These are phyloP conservation scores for Aromia moschata DNA, from an alignment of 2,888 invertebrate genomes.

Conservation along the genomic window DNA sequence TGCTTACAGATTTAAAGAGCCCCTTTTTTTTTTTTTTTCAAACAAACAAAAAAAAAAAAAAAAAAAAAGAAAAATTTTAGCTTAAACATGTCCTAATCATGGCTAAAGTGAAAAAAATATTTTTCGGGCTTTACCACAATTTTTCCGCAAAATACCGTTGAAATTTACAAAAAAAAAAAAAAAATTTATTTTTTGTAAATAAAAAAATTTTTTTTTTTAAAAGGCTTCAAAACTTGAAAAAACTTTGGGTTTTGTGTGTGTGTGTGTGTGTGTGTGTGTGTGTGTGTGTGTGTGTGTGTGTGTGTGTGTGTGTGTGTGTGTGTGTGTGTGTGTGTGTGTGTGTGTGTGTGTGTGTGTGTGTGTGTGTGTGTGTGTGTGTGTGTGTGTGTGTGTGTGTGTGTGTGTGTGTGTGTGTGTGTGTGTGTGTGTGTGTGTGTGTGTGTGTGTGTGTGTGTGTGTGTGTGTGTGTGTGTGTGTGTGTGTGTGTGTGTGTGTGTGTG, in stretches of 20 bases:
- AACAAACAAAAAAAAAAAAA: no score
- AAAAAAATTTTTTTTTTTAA: no score
- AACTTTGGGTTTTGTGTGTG: not conserved
- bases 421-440: slow-evolving; percentile 17
- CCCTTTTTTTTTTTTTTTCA: no score
- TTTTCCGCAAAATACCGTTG: no score
- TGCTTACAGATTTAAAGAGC: no score
- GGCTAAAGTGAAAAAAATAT: no score
- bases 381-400: slow-evolving; percentile 15
- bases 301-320: not conserved
- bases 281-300: not conserved
- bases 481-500: slow-evolving; percentile 18
- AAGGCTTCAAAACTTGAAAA: no score
- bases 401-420: slow-evolving; percentile 20
- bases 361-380: slow-evolving; percentile 21
- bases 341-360: slow-evolving; percentile 13
- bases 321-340: not conserved
- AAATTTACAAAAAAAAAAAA: no score
- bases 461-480: slow-evolving; percentile 16
- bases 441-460: slow-evolving; percentile 19
- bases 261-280: not conserved
- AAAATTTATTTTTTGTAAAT: no score
- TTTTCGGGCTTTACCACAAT: no score
- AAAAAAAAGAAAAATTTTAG: no score
- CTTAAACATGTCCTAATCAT: no score